Percentiles rank a stretch among this genome's conserved stretches.
These are phyloP conservation scores for Rhogogaster chlorosoma DNA, from an alignment of 2,888 invertebrate genomes.

Conservation along the genomic window DNA sequence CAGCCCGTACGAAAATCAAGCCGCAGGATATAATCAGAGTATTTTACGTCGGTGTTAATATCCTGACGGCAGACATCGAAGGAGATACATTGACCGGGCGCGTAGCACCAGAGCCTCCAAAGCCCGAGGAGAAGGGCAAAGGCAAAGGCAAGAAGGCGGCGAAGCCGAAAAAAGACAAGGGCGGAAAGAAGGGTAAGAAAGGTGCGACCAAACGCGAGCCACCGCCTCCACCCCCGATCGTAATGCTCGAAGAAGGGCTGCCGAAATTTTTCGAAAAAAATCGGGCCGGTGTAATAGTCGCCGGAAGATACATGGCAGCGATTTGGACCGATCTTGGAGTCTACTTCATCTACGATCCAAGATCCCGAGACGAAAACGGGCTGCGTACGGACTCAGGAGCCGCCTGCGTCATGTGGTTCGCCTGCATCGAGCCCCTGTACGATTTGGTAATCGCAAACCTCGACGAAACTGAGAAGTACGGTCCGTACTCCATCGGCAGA, in stretches of 20 bases:
- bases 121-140: conserved; percentile 64
- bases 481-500: conserved; percentile 64
- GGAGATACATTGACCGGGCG: conserved; percentile 63
- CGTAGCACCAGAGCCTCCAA: conserved; percentile 66
- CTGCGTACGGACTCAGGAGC: conserved; percentile 58
- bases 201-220: conserved; percentile 54
- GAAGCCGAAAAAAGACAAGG: conserved; percentile 31
- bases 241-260: conserved; percentile 68
- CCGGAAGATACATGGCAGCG: conserved; percentile 66
- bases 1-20: conserved; percentile 57
- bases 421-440: conserved; percentile 69
- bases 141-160: conserved; percentile 42
- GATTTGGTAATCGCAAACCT: conserved; percentile 67
- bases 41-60: conserved; percentile 71
- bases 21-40: conserved; percentile 69
- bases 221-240: conserved; percentile 63
- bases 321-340: conserved; percentile 72
- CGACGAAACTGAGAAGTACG: conserved; percentile 67
- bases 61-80: conserved; percentile 70
- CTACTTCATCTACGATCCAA: conserved; percentile 72
- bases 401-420: conserved; percentile 72
- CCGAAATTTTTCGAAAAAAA: conserved; percentile 68
- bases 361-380: conserved; percentile 64
- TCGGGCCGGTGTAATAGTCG: conserved; percentile 69
- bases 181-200: conserved; percentile 55